These are phyloP conservation scores for Syritta pipiens DNA, from an alignment of 2,888 invertebrate species.

Conservation along the genomic window DNA sequence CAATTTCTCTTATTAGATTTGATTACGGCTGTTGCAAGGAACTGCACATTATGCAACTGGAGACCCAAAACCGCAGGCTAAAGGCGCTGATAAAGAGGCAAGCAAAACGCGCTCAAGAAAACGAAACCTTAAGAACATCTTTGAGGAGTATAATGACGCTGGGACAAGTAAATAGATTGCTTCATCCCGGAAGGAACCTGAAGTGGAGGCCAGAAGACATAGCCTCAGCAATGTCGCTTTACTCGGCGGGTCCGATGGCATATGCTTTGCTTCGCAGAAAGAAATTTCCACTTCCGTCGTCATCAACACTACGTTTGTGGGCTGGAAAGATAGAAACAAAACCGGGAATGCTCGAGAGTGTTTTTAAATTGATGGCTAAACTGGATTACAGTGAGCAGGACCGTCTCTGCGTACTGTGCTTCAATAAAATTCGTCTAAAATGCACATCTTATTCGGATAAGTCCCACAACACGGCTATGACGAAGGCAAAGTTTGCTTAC, in stretches of 20 bases:
- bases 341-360: slow-evolving; percentile 38
- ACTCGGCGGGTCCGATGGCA: slow-evolving; percentile 29
- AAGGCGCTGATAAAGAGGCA: slow-evolving; percentile 11
- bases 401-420: slow-evolving; percentile 52
- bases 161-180: slow-evolving; percentile 42
- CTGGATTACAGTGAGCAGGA: slow-evolving; percentile 16
- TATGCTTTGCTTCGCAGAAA: slow-evolving; percentile 31
- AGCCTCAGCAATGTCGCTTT: slow-evolving; percentile 29
- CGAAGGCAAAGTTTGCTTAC: slow-evolving; percentile 36
- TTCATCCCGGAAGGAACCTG: slow-evolving; percentile 7
- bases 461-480: neutral
- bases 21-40: slow-evolving; percentile 35
- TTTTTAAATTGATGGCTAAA: slow-evolving; percentile 31
- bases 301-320: slow-evolving; percentile 46
- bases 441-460: slow-evolving; percentile 26
- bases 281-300: slow-evolving; percentile 39
- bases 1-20: no score
- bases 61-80: slow-evolving; percentile 25
- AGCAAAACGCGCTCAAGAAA: slow-evolving; percentile 17
- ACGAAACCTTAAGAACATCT: slow-evolving; percentile 16
- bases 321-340: slow-evolving; percentile 33
- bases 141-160: slow-evolving; percentile 34
- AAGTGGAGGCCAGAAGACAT: slow-evolving; percentile 48
- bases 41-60: slow-evolving; percentile 43
- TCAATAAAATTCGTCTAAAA: slow-evolving; percentile 56